These are phyloP conservation scores for Aquatica leii DNA, from an alignment of 2,888 invertebrate genomes.

Conservation along the genomic window DNA sequence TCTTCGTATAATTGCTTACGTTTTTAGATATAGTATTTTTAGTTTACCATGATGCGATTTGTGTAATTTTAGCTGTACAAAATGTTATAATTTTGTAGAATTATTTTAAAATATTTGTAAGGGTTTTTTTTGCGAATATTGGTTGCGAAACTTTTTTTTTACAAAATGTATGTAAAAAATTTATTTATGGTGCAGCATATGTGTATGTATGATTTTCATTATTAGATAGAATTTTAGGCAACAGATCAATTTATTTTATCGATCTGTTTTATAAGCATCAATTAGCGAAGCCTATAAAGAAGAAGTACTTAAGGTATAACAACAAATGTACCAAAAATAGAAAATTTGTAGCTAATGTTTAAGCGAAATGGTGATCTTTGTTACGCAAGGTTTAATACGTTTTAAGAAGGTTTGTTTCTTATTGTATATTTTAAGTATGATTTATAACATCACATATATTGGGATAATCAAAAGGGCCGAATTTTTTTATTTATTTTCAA, in stretches of 20 bases:
- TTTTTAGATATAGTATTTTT: slow-evolving; percentile 24
- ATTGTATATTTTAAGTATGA: slow-evolving; percentile 3
- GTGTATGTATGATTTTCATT: slow-evolving; percentile 3
- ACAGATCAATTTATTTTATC: background rate
- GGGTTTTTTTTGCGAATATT: slow-evolving; percentile 37
- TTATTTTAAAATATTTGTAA: slow-evolving; percentile 40
- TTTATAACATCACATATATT: slow-evolving; percentile 11
- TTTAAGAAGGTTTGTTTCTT: slow-evolving; percentile 9
- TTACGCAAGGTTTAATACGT: background rate
- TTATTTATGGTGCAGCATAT: slow-evolving; percentile 8
- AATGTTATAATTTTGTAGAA: slow-evolving; percentile 51
- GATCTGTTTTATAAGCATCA: no score
- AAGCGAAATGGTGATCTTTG: background rate
- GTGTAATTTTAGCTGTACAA: slow-evolving; percentile 38
- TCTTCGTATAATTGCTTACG: slow-evolving; percentile 37
- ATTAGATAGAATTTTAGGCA: background rate
- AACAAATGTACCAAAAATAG: slow-evolving; percentile 4
- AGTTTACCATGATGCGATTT: slow-evolving; percentile 26
- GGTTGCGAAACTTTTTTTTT: slow-evolving; percentile 23
- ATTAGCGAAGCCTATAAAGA: slow-evolving; percentile 1
- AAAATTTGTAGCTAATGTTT: slow-evolving; percentile 3
- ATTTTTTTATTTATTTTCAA: slow-evolving; percentile 24
- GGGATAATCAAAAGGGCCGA: background rate
- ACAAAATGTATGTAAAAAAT: slow-evolving; percentile 9
- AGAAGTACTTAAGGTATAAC: slow-evolving; percentile 5